A percentile compares a stretch with the other conserved stretches of the same genome.
These are phyloP conservation scores for Tenualosa ilisha DNA, from an alignment of 2,797 vertebrate genomes.

Conservation along the genomic window DNA sequence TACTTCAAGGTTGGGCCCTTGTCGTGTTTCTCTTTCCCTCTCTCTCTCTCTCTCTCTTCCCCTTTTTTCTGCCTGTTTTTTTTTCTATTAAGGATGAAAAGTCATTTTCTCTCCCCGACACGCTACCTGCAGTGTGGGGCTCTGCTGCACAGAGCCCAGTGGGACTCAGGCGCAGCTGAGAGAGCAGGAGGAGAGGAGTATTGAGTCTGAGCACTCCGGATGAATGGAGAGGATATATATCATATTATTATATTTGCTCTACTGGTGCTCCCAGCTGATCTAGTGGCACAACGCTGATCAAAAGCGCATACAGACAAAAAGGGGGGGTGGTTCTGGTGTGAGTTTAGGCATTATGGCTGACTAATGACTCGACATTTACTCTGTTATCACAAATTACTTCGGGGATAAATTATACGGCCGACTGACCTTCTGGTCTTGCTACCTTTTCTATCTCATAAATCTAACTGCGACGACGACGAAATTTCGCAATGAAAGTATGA, in stretches of 20 bases:
- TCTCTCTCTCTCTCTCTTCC: neutral
- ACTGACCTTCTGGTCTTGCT: conserved; percentile 11
- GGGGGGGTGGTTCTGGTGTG: neutral
- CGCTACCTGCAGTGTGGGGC: conserved; percentile 5
- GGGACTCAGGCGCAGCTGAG: neutral
- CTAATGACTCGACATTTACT: neutral
- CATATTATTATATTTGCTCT: conserved; percentile 8
- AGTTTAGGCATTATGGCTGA: neutral
- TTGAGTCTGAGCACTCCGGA: neutral
- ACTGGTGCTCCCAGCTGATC: neutral
- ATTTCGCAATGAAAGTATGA: neutral
- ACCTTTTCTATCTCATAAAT: neutral
- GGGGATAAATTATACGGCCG: neutral
- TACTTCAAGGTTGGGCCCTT: conserved; percentile 26
- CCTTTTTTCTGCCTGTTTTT: neutral
- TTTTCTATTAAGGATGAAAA: conserved; percentile 8
- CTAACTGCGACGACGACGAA: neutral
- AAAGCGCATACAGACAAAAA: neutral
- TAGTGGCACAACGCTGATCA: neutral
- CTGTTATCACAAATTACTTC: conserved; percentile 12
- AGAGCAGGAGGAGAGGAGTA: neutral
- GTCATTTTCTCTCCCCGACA: neutral
- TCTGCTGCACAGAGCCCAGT: neutral
- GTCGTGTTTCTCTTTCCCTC: neutral
- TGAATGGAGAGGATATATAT: conserved; percentile 9